Conservation (phyloP, 2,797 vertebrate genomes). For the Botia kubotai region DNA sequence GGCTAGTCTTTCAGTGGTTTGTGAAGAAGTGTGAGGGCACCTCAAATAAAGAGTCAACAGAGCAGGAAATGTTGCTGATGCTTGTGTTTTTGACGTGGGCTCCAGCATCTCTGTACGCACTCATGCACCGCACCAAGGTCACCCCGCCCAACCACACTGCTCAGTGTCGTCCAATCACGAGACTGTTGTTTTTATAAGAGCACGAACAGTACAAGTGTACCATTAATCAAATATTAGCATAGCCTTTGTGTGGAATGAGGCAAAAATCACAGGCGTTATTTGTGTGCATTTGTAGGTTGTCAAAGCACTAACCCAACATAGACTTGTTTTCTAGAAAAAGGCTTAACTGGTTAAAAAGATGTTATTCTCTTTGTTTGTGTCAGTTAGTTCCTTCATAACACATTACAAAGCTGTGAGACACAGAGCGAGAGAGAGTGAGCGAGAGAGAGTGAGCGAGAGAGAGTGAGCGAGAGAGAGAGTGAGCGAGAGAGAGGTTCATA, state of each 20-base stretch:
- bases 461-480: too few relatives aligned
- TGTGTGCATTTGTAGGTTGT: slow-evolving; percentile 24
- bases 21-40: slow-evolving; percentile 49
- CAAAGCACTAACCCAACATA: background rate
- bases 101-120: slow-evolving; percentile 34
- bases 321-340: slow-evolving; percentile 1
- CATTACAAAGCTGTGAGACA: too few relatives aligned
- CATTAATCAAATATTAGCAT: slow-evolving; percentile 42
- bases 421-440: too few relatives aligned
- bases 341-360: slow-evolving; percentile 13
- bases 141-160: slow-evolving; percentile 8
- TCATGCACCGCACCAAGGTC: slow-evolving; percentile 49
- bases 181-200: slow-evolving; percentile 20
- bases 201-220: background rate
- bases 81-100: slow-evolving; percentile 42
- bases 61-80: slow-evolving; percentile 60
- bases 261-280: slow-evolving; percentile 31
- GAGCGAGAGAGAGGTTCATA: too few relatives aligned
- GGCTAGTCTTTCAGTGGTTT: slow-evolving; percentile 53
- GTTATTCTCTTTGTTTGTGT: background rate
- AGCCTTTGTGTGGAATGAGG: slow-evolving; percentile 35
- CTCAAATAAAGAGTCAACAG: slow-evolving; percentile 50
- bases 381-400: too few relatives aligned
- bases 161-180: background rate
- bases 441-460: too few relatives aligned